phyloP scores from a whole-genome alignment of 2,888 invertebrate genomes.

The Andricus curvator region DNA sequence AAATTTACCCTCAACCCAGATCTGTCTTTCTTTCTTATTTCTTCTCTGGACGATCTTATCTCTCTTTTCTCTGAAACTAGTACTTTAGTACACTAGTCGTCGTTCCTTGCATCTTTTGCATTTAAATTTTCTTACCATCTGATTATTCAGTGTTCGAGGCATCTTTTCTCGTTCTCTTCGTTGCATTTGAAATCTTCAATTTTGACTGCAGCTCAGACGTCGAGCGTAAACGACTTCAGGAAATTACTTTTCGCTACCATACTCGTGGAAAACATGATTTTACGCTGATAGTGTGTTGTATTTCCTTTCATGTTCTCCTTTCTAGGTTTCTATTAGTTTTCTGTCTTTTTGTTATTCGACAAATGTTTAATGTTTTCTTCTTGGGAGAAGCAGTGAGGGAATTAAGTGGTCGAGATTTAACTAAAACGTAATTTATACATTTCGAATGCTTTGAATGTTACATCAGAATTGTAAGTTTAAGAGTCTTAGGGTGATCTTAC shows the following conservation, averaged over 20 bases:
- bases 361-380: not conserved
- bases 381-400: not conserved
- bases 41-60: not conserved
- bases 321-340: not conserved
- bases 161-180: not conserved
- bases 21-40: not conserved
- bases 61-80: not conserved
- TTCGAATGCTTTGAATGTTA: too few relatives aligned
- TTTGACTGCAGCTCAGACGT: slow-evolving; percentile 6
- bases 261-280: slow-evolving; percentile 18
- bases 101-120: slow-evolving; percentile 23
- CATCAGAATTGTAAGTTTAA: too few relatives aligned
- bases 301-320: not conserved
- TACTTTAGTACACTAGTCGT: not conserved
- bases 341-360: not conserved
- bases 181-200: slow-evolving; percentile 33
- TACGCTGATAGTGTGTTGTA: slow-evolving; percentile 22
- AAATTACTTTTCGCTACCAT: slow-evolving; percentile 30
- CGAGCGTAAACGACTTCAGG: slow-evolving; percentile 7
- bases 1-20: slow-evolving; percentile 5
- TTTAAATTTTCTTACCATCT: slow-evolving; percentile 16
- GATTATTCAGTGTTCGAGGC: slow-evolving; percentile 9
- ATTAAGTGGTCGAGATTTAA: not conserved
- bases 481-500: too few relatives aligned
- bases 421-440: too few relatives aligned